Evolutionary conservation across 2,888 invertebrate species (phyloP).

Genomic region (Cheilosia scutellata): DNA sequence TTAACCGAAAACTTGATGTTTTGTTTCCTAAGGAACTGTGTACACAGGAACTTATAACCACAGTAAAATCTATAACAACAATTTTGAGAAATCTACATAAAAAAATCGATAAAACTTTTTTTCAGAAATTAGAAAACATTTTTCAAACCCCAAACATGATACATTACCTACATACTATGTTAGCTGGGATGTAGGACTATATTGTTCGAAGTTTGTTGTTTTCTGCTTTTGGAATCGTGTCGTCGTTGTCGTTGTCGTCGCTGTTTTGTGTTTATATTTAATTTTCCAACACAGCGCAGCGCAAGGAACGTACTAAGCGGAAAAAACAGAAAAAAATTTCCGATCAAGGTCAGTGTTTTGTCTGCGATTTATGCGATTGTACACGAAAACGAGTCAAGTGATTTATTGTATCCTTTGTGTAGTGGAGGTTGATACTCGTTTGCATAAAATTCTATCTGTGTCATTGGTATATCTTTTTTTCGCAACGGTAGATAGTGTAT

Average conservation of each 20-base stretch:
- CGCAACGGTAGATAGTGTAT: neutral
- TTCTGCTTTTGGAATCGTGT: conserved; percentile 10
- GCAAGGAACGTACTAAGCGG: neutral
- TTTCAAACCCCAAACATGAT: neutral
- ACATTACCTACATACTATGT: neutral
- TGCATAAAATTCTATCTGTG: conserved; percentile 21
- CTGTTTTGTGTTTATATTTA: conserved; percentile 39
- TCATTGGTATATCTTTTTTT: conserved; percentile 1
- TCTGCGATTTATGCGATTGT: conserved; percentile 51
- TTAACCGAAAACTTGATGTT: neutral
- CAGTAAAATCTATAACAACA: conserved; percentile 11
- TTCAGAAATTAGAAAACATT: conserved; percentile 34
- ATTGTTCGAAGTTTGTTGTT: conserved; percentile 13
- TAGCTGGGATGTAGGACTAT: conserved; percentile 37
- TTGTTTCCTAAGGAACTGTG: conserved; percentile 14
- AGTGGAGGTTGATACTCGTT: conserved; percentile 19
- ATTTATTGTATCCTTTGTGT: conserved; percentile 58
- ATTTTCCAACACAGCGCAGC: neutral
- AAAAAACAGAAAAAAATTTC: conserved; percentile 4
- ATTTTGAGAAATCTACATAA: neutral
- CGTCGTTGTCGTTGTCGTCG: neutral
- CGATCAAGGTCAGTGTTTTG: conserved; percentile 61
- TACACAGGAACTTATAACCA: conserved; percentile 7
- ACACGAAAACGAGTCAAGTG: conserved; percentile 29
- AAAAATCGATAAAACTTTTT: conserved; percentile 53